Evolutionary conservation across 2,888 invertebrate species (phyloP), one percentile per base, ranked within the genome.

Genomic region (Caenorhabditis sp.): DNA sequence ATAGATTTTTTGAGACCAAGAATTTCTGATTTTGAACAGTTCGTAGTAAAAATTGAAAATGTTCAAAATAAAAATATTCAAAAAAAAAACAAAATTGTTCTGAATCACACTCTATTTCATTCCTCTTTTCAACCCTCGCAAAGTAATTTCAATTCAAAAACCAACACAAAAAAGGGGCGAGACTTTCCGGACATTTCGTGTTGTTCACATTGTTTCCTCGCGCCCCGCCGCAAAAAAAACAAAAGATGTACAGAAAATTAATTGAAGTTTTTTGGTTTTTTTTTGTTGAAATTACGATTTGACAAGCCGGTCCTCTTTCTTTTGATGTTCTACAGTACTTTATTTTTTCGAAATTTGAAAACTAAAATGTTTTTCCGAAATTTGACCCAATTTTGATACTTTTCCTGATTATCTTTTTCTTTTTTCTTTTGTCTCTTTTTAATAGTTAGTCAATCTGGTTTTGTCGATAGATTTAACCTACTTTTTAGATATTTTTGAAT

Each of bases 371-470:
- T 31, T 31, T 7, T 31, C 31, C 31, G 31, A 31, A 58, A 58
- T 26, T 58, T 20, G 38, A 58, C 38, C 58, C 26, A 58, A 58
- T 58, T 58, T 17, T 14, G 26, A n/a, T 56, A 56, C 31, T 31
- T 25, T 43, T 43, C 43, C 43, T 43, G 43, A 43, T 43, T 43
- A 43, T 43, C 43, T 43, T 43, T 43, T 43, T 43, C 17, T 43
- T 43, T 43, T 43, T 43, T 43, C 14, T 10, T 43, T 17, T 43
- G 43, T 10, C 14, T 43, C 14, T 43, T 43, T 10, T 14, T 5
- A 31, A 31, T 31, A 31, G 31, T 31, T 31, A 31, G 31, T 31
- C 31, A 31, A 31, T 31, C 31, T 31, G 10, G 31, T 31, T 31
- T 31, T 31, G 4, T 10, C 31, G 10, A 7, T 31, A 4, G 10